Conservation (phyloP, 2,113 vertebrate genomes). For the Nycticryphes semicollaris region DNA sequence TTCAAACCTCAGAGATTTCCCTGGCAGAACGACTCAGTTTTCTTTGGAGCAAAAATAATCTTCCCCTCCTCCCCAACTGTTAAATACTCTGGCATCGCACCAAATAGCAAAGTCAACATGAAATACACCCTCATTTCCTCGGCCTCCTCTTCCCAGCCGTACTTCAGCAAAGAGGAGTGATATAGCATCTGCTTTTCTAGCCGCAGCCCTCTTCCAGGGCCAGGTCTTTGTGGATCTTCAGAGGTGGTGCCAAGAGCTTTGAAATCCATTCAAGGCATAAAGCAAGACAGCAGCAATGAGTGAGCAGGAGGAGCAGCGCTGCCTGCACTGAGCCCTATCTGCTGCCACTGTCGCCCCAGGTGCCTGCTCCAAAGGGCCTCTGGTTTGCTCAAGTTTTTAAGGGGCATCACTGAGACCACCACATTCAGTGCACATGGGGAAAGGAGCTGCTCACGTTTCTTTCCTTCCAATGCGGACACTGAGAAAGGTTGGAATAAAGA, state of each 20-base stretch:
- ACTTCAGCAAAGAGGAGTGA: neutral
- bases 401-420: neutral
- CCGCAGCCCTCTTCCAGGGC: neutral
- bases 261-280: neutral
- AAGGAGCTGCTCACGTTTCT: neutral
- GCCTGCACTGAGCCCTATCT: neutral
- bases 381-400: neutral
- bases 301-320: neutral
- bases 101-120: constrained; percentile 26
- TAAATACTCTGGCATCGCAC: neutral
- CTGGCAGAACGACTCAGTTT: neutral
- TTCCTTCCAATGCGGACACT: neutral
- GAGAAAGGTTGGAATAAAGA: neutral
- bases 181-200: neutral
- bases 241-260: neutral
- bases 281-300: neutral
- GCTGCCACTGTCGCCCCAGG: neutral
- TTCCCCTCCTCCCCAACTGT: neutral
- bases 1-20: neutral
- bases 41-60: neutral
- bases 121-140: constrained; percentile 37
- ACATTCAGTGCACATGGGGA: fast-evolving
- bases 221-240: neutral
- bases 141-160: neutral
- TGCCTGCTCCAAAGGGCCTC: neutral